Conservation (phyloP, 2,888 invertebrate genomes). For the Papilio demoleus region DNA sequence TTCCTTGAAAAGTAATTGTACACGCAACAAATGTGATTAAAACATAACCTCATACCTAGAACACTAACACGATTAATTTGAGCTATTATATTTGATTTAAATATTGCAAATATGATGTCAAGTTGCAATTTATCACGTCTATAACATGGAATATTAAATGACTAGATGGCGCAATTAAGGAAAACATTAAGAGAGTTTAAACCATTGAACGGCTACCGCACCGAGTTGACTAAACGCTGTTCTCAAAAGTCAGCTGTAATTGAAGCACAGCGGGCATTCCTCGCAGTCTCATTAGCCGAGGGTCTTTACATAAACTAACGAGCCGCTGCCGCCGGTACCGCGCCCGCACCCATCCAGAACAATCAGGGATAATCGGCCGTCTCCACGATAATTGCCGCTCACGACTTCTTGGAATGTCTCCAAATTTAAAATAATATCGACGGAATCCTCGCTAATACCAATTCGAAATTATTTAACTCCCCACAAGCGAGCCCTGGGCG, state of each 20-base stretch:
- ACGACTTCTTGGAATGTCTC: slow-evolving; percentile 61
- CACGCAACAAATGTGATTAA: slow-evolving; percentile 5
- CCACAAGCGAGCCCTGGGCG: background rate
- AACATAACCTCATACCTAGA: background rate
- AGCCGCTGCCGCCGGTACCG: too few species aligned
- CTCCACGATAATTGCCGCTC: slow-evolving; percentile 57
- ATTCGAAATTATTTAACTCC: slow-evolving; percentile 23
- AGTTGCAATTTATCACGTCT: background rate
- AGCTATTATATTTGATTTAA: background rate
- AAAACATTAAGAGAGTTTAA: slow-evolving; percentile 29
- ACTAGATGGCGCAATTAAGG: slow-evolving; percentile 5
- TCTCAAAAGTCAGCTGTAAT: slow-evolving; percentile 40
- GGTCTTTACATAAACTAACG: slow-evolving; percentile 56
- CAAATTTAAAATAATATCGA: slow-evolving; percentile 62
- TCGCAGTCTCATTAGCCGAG: slow-evolving; percentile 54
- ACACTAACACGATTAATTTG: background rate
- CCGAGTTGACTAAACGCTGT: slow-evolving; percentile 39
- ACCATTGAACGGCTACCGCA: slow-evolving; percentile 20
- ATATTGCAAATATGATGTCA: background rate
- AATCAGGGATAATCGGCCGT: slow-evolving; percentile 54
- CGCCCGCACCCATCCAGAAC: slow-evolving; percentile 44
- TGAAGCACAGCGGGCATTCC: slow-evolving; percentile 45
- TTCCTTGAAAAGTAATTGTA: background rate
- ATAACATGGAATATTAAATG: background rate
- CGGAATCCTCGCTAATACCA: slow-evolving; percentile 45